Percentiles rank a stretch among this genome's conserved stretches.
Evolutionary conservation across 2,113 vertebrate species (phyloP).

Genomic region (Osmerus eperlanus): DNA sequence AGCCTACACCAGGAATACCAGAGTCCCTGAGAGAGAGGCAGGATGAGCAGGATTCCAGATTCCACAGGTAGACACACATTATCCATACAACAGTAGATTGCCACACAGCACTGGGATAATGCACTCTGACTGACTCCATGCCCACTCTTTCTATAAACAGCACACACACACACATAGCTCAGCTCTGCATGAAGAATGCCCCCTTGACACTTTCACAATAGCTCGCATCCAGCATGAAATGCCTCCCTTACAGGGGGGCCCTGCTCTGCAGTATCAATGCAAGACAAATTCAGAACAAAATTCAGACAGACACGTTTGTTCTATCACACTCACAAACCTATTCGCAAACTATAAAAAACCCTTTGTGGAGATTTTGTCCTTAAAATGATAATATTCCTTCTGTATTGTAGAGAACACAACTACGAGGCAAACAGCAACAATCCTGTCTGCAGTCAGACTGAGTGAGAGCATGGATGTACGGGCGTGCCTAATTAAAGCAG

Average conservation of each 20-base stretch:
- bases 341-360: too few relatives aligned
- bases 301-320: background rate
- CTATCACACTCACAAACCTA: too few relatives aligned
- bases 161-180: background rate
- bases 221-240: background rate
- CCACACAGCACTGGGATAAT: background rate
- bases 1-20: constrained; percentile 36
- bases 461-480: background rate
- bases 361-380: too few relatives aligned
- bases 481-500: constrained; percentile 1
- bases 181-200: background rate
- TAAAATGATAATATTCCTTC: too few relatives aligned
- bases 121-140: background rate
- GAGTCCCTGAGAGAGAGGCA: constrained; percentile 66
- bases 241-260: background rate
- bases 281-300: background rate
- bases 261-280: background rate
- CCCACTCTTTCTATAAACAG: too few relatives aligned
- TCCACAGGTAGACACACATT: too few relatives aligned
- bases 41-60: constrained; percentile 6
- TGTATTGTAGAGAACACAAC: too few relatives aligned
- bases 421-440: background rate
- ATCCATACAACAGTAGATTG: too few relatives aligned
- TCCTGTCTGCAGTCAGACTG: background rate
- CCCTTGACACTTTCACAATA: background rate